Conservation (phyloP, 2,888 invertebrate species). For the Polietes domitor region DNA sequence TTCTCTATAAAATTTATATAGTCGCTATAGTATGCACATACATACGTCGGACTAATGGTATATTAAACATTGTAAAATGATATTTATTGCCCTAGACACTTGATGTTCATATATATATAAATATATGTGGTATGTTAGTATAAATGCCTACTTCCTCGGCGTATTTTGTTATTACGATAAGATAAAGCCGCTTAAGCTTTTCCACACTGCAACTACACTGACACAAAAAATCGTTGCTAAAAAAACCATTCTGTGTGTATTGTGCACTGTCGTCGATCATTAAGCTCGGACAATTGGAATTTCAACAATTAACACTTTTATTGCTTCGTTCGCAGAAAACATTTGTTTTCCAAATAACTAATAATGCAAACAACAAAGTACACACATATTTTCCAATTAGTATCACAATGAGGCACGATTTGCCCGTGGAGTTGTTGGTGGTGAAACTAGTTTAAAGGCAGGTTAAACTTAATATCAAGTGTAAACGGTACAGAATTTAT, state of each 20-base stretch:
- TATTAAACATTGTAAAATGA: not conserved
- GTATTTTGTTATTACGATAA: not conserved
- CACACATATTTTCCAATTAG: not conserved
- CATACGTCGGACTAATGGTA: not conserved
- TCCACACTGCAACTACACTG: not conserved
- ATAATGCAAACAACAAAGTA: not conserved
- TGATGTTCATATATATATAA: not conserved
- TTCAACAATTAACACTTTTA: not conserved
- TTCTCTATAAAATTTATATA: not conserved
- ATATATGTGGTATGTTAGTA: not conserved
- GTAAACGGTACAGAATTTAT: too few relatives aligned
- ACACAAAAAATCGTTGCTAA: not conserved
- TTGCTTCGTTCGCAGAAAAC: not conserved
- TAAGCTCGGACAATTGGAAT: not conserved
- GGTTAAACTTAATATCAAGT: too few relatives aligned
- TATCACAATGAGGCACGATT: not conserved
- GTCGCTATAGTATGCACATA: too few relatives aligned
- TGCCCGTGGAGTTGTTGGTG: too few relatives aligned
- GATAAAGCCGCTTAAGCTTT: not conserved
- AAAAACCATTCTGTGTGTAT: not conserved
- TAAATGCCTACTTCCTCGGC: not conserved
- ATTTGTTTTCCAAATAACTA: not conserved
- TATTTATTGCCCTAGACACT: conserved; percentile 12
- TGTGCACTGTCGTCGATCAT: not conserved
- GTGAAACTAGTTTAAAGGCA: too few relatives aligned